Evolutionary conservation across 2,113 vertebrate genomes (phyloP).

Genomic region (Miniopterus natalensis): DNA sequence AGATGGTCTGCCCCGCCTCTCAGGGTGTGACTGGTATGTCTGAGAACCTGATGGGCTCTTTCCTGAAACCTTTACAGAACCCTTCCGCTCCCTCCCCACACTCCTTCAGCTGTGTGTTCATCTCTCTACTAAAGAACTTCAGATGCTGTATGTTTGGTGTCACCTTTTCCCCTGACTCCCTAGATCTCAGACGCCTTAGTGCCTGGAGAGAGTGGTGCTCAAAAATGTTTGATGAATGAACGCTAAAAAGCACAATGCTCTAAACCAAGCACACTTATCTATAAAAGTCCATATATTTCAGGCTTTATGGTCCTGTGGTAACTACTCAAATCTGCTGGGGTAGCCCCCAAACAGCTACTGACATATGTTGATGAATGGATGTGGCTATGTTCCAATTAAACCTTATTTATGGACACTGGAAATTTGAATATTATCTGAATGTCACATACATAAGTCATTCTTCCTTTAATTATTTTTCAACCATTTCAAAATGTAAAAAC

Average conservation of each 20-base stretch:
- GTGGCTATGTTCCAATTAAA: background rate
- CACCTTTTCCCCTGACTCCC: background rate
- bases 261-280: background rate
- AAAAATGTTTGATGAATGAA: background rate
- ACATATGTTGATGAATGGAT: background rate
- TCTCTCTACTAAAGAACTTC: background rate
- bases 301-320: background rate
- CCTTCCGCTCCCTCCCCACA: background rate
- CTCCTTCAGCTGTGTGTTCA: too few relatives aligned
- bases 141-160: background rate
- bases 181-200: background rate
- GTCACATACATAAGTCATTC: background rate
- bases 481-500: background rate
- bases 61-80: background rate
- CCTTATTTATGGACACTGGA: background rate
- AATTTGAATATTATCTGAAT: background rate
- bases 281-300: background rate
- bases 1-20: background rate
- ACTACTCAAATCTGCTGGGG: too few relatives aligned
- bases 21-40: background rate
- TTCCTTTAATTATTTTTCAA: background rate
- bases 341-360: background rate
- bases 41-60: background rate
- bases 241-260: background rate
- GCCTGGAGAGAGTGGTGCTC: background rate